These are phyloP conservation scores for Hypselothyrea guttata DNA, from an alignment of 2,888 invertebrate genomes.

Conservation along the genomic window DNA sequence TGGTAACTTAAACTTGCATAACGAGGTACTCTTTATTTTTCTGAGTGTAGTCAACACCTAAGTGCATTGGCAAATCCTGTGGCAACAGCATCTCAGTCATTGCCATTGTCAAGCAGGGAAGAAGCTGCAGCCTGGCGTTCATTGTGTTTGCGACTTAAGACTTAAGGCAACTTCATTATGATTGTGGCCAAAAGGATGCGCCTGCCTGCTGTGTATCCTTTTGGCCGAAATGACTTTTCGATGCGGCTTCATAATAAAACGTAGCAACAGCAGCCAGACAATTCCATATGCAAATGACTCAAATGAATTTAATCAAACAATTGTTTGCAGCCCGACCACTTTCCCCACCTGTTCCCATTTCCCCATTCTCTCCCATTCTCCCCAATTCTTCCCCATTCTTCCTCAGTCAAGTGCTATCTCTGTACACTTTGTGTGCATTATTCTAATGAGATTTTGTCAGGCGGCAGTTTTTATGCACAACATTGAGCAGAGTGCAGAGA, in stretches of 20 bases:
- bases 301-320: slow-evolving; percentile 76
- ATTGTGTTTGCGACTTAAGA: slow-evolving; percentile 70
- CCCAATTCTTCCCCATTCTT: background rate
- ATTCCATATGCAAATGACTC: slow-evolving; percentile 73
- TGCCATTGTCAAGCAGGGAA: slow-evolving; percentile 36
- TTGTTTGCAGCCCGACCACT: too few species aligned
- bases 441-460: slow-evolving; percentile 72
- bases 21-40: too few species aligned
- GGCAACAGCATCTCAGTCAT: slow-evolving; percentile 60
- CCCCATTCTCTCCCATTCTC: background rate
- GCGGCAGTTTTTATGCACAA: slow-evolving; percentile 65
- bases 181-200: slow-evolving; percentile 54
- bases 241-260: slow-evolving; percentile 67
- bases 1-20: too few species aligned
- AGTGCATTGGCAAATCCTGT: slow-evolving; percentile 53
- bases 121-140: slow-evolving; percentile 12
- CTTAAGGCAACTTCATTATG: slow-evolving; percentile 72
- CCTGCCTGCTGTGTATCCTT: too few species aligned
- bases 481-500: slow-evolving; percentile 26
- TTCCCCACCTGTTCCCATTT: slow-evolving; percentile 8
- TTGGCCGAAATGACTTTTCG: slow-evolving; percentile 67
- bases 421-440: slow-evolving; percentile 61
- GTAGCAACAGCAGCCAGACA: slow-evolving; percentile 44
- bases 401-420: slow-evolving; percentile 15
- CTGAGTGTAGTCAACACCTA: slow-evolving; percentile 59